Evolutionary conservation across 2,113 vertebrate species (phyloP).

Genomic region (Otocyon megalotis): DNA sequence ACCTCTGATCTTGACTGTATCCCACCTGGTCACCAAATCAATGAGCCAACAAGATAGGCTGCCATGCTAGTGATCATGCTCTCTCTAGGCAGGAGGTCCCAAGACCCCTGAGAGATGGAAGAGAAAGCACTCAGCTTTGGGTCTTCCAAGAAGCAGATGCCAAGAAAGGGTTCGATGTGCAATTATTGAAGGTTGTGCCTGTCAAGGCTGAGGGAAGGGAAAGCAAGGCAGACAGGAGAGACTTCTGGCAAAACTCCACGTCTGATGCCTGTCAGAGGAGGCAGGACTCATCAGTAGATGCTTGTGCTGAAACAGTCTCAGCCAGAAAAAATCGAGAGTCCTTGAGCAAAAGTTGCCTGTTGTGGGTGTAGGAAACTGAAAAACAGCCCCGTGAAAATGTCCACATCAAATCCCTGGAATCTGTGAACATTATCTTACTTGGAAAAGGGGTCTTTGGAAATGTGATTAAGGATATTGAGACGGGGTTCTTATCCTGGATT

Average conservation of each 20-base stretch:
- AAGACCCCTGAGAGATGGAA: not conserved
- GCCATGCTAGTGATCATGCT: not conserved
- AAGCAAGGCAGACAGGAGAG: not conserved
- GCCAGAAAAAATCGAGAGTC: not conserved
- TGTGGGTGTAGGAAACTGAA: not conserved
- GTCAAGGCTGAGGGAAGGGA: not conserved
- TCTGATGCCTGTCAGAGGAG: not conserved
- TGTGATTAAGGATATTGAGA: not conserved
- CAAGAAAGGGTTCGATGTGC: not conserved
- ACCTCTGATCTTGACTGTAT: not conserved
- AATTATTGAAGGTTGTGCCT: not conserved
- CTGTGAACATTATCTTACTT: not conserved
- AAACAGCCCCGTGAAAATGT: not conserved
- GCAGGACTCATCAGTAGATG: not conserved
- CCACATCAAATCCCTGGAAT: not conserved
- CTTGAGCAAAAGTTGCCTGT: not conserved
- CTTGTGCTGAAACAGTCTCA: not conserved
- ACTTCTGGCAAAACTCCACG: not conserved
- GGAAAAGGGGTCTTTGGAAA: not conserved
- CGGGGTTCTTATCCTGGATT: not conserved
- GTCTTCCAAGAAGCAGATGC: not conserved
- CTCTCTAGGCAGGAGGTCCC: not conserved
- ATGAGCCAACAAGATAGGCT: not conserved
- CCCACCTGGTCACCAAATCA: not conserved
- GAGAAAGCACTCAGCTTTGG: not conserved